Evolutionary conservation across 2,888 invertebrate genomes (phyloP).

Genomic region (Spilarctia lutea): DNA sequence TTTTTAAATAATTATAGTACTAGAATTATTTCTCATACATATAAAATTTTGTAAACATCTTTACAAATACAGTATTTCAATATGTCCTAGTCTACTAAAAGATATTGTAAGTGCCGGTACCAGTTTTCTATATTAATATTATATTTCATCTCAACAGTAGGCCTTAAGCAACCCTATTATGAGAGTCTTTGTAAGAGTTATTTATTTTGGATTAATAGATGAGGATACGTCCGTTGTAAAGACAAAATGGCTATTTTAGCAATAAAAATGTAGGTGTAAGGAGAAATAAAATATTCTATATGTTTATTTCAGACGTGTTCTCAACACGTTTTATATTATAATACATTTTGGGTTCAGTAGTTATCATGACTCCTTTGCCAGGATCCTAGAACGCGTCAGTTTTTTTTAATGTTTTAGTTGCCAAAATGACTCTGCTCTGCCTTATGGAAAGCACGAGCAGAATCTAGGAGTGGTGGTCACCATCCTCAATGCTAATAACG

Average conservation of each 20-base stretch:
- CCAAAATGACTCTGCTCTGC: too few relatives aligned
- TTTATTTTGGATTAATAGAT: slow-evolving; percentile 48
- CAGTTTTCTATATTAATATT: background rate
- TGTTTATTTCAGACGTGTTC: too few relatives aligned
- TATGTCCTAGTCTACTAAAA: background rate
- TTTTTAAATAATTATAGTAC: background rate
- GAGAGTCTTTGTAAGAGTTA: slow-evolving; percentile 33
- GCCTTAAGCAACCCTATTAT: slow-evolving; percentile 25
- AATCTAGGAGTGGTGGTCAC: too few relatives aligned
- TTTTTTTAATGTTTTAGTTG: too few relatives aligned
- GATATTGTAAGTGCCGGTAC: background rate
- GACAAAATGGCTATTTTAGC: slow-evolving; percentile 19
- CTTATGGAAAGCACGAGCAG: too few relatives aligned
- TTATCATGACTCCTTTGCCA: too few relatives aligned
- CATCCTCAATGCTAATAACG: too few relatives aligned
- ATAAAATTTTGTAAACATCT: background rate
- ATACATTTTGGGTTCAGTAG: too few relatives aligned
- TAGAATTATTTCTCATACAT: background rate
- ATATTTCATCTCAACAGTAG: slow-evolving; percentile 1
- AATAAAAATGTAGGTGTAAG: slow-evolving; percentile 17
- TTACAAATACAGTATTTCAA: background rate
- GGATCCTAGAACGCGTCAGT: too few relatives aligned
- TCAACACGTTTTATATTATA: too few relatives aligned
- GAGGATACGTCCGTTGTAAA: slow-evolving; percentile 29
- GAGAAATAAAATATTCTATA: background rate